phyloP scores from a whole-genome alignment of 2,113 vertebrate species.

The Orientallactaga bullata region DNA sequence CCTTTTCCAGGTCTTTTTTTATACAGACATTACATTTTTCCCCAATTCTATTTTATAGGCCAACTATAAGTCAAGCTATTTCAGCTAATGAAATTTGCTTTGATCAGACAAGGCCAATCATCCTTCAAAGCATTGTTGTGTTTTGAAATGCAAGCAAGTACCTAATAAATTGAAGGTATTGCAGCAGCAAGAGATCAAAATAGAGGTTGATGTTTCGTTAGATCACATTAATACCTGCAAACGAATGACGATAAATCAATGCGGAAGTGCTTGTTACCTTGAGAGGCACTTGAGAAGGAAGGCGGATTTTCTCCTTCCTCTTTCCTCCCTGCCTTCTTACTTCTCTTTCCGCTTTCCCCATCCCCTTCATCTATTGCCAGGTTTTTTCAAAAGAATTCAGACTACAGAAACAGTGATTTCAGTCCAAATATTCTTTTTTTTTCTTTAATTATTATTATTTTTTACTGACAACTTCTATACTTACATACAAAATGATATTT shows the following conservation, averaged over 20 bases:
- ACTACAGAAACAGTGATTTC: not conserved
- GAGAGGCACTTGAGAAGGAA: not conserved
- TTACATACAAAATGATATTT: no score
- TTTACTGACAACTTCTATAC: no score
- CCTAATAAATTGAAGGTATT: slow-evolving; percentile 74
- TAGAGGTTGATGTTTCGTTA: slow-evolving; percentile 76
- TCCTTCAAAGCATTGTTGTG: slow-evolving; percentile 76
- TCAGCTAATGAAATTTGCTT: slow-evolving; percentile 82
- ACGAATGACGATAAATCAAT: slow-evolving; percentile 64
- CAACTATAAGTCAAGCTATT: slow-evolving; percentile 79
- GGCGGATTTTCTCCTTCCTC: not conserved
- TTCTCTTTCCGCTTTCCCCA: not conserved
- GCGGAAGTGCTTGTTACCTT: not conserved
- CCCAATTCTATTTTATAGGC: slow-evolving; percentile 63
- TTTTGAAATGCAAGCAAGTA: slow-evolving; percentile 74
- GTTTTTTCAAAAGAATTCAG: slow-evolving; percentile 35
- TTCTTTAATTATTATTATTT: no score
- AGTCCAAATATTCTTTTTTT: not conserved
- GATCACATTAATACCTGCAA: slow-evolving; percentile 78
- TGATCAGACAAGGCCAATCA: slow-evolving; percentile 78
- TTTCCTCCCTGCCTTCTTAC: not conserved
- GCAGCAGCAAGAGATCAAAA: slow-evolving; percentile 70
- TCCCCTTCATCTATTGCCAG: not conserved
- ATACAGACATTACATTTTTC: slow-evolving; percentile 60
- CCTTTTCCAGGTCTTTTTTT: slow-evolving; percentile 62